phyloP scores from a whole-genome alignment of 2,888 invertebrate genomes.

The Koerneria pararmatus region DNA sequence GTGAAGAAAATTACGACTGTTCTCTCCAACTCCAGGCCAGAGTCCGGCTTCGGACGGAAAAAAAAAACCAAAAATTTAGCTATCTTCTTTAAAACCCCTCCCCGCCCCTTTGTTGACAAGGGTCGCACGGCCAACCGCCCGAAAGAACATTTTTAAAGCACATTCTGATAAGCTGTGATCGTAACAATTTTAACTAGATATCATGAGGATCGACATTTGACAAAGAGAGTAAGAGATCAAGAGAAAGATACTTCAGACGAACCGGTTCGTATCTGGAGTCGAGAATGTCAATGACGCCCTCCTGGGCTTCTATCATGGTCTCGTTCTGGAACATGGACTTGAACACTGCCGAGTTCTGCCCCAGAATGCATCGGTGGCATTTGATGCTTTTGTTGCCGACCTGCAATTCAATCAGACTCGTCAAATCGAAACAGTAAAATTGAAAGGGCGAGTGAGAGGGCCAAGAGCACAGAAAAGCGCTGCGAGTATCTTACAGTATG shows the following conservation, averaged over 20 bases:
- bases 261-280: conserved; percentile 53
- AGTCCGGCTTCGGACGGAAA: too few species aligned
- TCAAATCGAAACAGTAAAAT: too few species aligned
- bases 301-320: conserved; percentile 52
- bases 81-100: too few species aligned
- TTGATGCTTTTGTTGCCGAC: conserved; percentile 44
- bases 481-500: too few species aligned
- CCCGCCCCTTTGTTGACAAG: too few species aligned
- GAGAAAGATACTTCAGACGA: conserved; percentile 12
- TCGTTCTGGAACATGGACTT: conserved; percentile 49
- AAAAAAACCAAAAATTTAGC: too few species aligned
- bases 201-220: background rate
- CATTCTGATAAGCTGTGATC: background rate
- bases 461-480: too few species aligned
- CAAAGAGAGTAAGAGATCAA: conserved; percentile 8
- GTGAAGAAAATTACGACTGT: too few species aligned
- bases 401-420: conserved; percentile 35
- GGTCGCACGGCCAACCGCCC: too few species aligned
- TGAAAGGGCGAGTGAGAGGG: too few species aligned
- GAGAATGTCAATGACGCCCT: conserved; percentile 49
- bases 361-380: conserved; percentile 53
- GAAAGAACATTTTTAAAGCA: too few species aligned
- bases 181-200: background rate
- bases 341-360: conserved; percentile 52
- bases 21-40: too few species aligned